Base-by-base conservation (phyloP, 2,888 invertebrate species). In the Empis livida region DNA sequence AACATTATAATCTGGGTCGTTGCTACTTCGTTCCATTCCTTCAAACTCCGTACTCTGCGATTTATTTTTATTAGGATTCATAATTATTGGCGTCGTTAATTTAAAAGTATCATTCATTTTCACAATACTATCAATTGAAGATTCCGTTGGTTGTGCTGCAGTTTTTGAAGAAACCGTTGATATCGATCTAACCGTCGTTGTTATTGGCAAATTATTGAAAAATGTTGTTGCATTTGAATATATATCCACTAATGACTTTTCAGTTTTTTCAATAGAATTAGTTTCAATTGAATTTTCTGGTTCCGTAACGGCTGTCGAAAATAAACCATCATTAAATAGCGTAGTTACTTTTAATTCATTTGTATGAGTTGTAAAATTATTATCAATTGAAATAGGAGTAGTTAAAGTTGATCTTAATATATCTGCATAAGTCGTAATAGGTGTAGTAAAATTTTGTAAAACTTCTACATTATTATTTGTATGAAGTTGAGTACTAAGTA, bases 1-100 rank as follows among this genome's bases (percentile, higher is more conserved):
- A 6, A 84, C 82, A 47, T 83, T 84, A 1, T 78, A 76, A 40
- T 77, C 76, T 5, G 73, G 71, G 62, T 60, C 63, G 43, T 56
- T 57, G 9, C n/a, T n/a, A 10, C 23, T 20, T 1, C 39, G 17
- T 39, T 41, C 41, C 23, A 41, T 23, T 27, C 27, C 41, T n/a
- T 41, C 41, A 40, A n/a, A 8, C n/a, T 35, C 35, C 5, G n/a
- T 5, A 35, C 9, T 27, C 23, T 27, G 23, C 6, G 5, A 6
- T 8, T 27, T 27, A 27, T 27, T 27, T 4, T 8, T 2, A 27
- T 9, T 27, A n/a, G n/a, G n/a, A n/a, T n/a, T n/a, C n/a, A n/a
- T n/a, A 5, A 5, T 27, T 6, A 27, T 8, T 27, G 5, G 23
- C 2, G 23, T 27, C 23, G 9, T 8, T 27, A 27, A 8, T 2